Base-by-base conservation (phyloP, 2,888 invertebrate species). In the Leptopilina myrica region DNA sequence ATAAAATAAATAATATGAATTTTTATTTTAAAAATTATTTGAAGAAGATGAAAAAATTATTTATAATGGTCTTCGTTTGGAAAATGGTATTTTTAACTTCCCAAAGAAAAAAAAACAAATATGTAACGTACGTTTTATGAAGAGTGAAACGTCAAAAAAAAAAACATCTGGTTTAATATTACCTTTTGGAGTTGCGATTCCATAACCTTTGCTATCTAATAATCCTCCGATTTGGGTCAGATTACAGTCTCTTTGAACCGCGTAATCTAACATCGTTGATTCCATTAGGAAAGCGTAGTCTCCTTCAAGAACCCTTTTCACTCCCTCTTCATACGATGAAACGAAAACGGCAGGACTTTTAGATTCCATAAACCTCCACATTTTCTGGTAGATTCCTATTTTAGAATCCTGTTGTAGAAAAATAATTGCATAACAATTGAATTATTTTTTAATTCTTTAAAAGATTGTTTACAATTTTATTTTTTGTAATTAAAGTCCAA, bases 271-370 rank as follows among this genome's bases (percentile, higher is more conserved):
- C 96, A 98, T 98, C 0, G 99, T 98, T 0, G 98, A 98, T 93
- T 99, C 99, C 97, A 99, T 98, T 20, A 99, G 94, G 90, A 98
- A 99, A 0, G 99, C 99, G 92, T 99, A 99, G 92, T 98, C 96
- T 0, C 97, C 98, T 76, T 95, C 94, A 76, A 97, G 92, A 0
- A 98, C 99, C 73, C 96, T 93, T 85, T 95, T 94, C 43, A 98
- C 96, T 0, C 99, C 99, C 86, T 98, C 98, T 85, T 98, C 97
- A 90, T 98, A 98, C 0, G 96, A 96, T 76, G 95, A 94, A 0
- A 98, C 98, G 88, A 99, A 97, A 0, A 97, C 97, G 0, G 96
- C 94, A 0, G 97, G 96, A 46, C 95, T 94, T 87, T 94, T 93
- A 0, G 93, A 92, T 0, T 97, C 97, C 99, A 99, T 99, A 87